phyloP scores from a whole-genome alignment of 2,888 invertebrate species.

The Atethmia centrago region DNA sequence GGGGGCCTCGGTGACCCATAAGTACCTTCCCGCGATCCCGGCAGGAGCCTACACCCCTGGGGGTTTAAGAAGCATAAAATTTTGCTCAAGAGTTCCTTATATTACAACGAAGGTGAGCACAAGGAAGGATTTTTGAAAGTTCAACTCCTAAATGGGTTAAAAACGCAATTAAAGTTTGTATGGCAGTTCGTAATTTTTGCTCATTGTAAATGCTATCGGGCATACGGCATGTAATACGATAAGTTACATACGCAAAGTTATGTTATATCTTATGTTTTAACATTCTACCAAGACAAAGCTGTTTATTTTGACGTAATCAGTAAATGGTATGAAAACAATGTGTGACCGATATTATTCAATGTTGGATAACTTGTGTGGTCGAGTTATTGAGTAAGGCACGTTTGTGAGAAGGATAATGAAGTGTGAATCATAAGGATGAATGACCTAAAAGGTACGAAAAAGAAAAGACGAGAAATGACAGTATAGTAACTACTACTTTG shows the following conservation, averaged over 20 bases:
- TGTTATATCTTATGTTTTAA: constrained; percentile 16
- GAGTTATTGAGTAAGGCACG: constrained; percentile 18
- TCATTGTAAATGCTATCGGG: not conserved
- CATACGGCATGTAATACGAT: not conserved
- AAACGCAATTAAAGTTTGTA: not conserved
- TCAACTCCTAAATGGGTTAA: not conserved
- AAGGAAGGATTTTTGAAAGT: not conserved
- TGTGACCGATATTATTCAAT: constrained; percentile 11
- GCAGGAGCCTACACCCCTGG: not conserved
- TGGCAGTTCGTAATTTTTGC: not conserved
- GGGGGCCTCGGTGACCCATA: no score
- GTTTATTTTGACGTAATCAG: constrained; percentile 27
- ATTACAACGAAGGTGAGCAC: not conserved
- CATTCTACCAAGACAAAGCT: constrained; percentile 22
- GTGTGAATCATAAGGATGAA: constrained; percentile 12
- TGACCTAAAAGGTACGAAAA: constrained; percentile 7
- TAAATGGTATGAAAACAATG: constrained; percentile 28
- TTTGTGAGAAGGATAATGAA: constrained; percentile 6
- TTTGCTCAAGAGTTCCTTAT: not conserved
- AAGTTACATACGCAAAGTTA: not conserved
- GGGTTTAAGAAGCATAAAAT: not conserved
- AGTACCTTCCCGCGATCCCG: no score
- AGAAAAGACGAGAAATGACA: not conserved
- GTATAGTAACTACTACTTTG: not conserved
- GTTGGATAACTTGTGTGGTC: constrained; percentile 17